Evolutionary conservation across 2,888 invertebrate genomes (phyloP).

Genomic region (Scaptomyza parva): DNA sequence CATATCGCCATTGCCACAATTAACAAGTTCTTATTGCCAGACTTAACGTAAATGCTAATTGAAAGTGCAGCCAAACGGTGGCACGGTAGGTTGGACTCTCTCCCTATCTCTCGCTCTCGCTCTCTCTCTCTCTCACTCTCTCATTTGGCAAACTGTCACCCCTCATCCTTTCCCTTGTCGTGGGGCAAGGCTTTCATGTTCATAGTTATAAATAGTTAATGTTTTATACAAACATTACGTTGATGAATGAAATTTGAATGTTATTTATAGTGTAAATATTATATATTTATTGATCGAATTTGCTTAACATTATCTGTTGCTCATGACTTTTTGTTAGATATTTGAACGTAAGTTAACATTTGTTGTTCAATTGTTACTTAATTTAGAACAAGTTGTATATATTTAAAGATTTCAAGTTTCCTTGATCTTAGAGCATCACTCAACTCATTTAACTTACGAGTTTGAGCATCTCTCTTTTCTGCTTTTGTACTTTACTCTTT

Average conservation of each 20-base stretch:
- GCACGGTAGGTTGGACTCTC: conserved; percentile 14
- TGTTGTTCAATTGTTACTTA: too few relatives aligned
- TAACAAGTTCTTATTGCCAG: conserved; percentile 56
- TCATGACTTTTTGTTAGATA: background rate
- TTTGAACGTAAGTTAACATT: background rate
- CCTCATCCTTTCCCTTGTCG: background rate
- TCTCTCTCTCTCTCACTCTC: too few relatives aligned
- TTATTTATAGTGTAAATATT: background rate
- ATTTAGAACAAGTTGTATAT: too few relatives aligned
- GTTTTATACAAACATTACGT: background rate
- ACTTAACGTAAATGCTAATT: conserved; percentile 58
- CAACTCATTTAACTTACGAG: too few relatives aligned
- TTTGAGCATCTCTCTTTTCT: too few relatives aligned
- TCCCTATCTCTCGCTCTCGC: background rate
- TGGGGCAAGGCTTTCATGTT: too few relatives aligned
- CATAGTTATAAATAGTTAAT: background rate
- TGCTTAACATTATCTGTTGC: background rate
- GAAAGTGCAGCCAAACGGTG: conserved; percentile 49
- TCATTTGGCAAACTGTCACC: background rate
- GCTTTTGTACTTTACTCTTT: too few relatives aligned
- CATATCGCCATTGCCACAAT: conserved; percentile 44
- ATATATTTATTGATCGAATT: background rate
- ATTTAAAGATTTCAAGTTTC: too few relatives aligned
- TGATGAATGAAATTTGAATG: conserved; percentile 1
- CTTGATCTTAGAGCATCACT: too few relatives aligned